phyloP scores from a whole-genome alignment of 2,888 invertebrate genomes.

The Coremacera marginata region DNA sequence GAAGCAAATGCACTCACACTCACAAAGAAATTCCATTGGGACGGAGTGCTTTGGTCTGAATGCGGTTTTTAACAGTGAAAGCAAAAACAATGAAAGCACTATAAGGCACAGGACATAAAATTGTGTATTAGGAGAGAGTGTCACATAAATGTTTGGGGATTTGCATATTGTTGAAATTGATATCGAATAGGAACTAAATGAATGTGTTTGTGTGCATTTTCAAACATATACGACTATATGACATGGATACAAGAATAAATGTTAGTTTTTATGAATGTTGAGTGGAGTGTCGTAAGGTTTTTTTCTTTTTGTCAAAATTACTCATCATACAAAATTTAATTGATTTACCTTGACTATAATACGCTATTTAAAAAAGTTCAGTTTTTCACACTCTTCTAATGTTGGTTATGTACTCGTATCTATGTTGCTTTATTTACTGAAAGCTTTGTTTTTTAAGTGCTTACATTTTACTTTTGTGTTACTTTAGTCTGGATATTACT shows the following conservation, averaged over 20 bases:
- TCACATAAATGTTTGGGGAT: conserved; percentile 21
- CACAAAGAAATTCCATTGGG: not conserved
- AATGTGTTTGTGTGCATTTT: not conserved
- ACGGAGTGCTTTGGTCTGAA: not conserved
- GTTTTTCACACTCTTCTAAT: not conserved
- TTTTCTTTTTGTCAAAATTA: too few species aligned
- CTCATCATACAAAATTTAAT: not conserved
- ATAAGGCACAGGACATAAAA: not conserved
- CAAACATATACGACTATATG: not conserved
- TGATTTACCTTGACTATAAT: not conserved
- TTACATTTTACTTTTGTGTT: not conserved
- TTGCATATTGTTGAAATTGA: conserved; percentile 17
- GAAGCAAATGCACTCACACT: not conserved
- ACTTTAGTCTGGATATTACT: not conserved
- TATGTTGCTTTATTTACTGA: not conserved
- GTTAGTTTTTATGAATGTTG: too few species aligned
- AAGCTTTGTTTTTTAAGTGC: not conserved
- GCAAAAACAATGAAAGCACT: conserved; percentile 3
- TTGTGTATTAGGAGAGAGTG: conserved; percentile 2
- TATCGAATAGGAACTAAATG: not conserved
- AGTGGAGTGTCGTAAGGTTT: too few species aligned
- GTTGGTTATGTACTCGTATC: not conserved
- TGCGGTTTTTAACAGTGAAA: not conserved
- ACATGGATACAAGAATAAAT: not conserved
- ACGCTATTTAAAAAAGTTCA: not conserved